phyloP scores from a whole-genome alignment of 1,140 invertebrate species.

The Aphelinus atriplicis region DNA sequence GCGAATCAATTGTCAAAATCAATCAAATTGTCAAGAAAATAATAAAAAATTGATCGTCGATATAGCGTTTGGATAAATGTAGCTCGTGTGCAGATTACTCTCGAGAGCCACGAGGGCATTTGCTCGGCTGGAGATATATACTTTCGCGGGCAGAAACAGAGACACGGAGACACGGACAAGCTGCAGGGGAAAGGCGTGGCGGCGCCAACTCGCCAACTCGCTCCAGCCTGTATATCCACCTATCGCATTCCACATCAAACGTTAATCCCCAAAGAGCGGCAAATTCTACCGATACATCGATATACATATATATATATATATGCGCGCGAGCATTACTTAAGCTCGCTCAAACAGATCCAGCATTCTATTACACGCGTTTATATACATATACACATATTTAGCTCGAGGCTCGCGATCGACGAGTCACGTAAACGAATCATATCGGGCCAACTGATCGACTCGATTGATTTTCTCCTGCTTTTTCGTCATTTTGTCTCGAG shows the following conservation, averaged over 20 bases:
- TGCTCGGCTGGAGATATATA: constrained; percentile 33
- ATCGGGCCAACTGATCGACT: no score
- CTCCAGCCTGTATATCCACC: not conserved
- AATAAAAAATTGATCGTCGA: no score
- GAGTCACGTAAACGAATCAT: no score
- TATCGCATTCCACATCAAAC: constrained; percentile 51
- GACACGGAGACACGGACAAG: no score
- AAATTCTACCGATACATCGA: constrained; percentile 26
- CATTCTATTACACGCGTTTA: no score
- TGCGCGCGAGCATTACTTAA: not conserved
- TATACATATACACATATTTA: no score
- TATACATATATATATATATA: constrained; percentile 14
- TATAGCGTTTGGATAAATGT: no score
- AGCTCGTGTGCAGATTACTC: constrained; percentile 27
- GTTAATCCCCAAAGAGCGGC: not conserved
- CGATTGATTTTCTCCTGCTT: no score
- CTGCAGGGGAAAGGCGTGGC: constrained; percentile 61
- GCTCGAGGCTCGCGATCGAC: no score
- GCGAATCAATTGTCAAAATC: no score
- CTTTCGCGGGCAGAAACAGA: not conserved
- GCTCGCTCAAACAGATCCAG: not conserved
- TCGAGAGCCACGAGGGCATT: constrained; percentile 45
- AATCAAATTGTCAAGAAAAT: no score
- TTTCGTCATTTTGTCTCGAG: no score
- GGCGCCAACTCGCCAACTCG: constrained; percentile 36